phyloP scores from a whole-genome alignment of 2,113 vertebrate genomes.

The Carettochelys insculpta region DNA sequence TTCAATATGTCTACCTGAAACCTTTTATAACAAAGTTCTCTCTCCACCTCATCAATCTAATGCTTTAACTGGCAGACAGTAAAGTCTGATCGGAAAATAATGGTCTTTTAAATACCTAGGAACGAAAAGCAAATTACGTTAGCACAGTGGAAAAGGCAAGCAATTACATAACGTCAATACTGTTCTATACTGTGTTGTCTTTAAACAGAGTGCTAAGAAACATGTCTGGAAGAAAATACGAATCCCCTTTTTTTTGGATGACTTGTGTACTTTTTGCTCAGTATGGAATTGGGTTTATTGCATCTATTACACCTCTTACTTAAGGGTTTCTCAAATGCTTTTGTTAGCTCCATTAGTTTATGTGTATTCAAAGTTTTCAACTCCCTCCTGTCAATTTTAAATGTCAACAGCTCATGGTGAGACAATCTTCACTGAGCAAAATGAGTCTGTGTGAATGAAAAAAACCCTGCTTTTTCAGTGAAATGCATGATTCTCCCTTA shows the following conservation, averaged over 20 bases:
- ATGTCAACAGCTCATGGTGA: background rate
- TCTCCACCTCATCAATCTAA: slow-evolving; percentile 74
- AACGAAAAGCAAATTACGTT: slow-evolving; percentile 84
- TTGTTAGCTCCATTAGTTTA: background rate
- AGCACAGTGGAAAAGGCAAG: slow-evolving; percentile 78
- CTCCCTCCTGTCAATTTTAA: slow-evolving; percentile 22
- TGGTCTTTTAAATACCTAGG: slow-evolving; percentile 79
- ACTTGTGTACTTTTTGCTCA: slow-evolving; percentile 18
- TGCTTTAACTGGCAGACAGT: slow-evolving; percentile 76
- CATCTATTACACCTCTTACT: slow-evolving; percentile 14
- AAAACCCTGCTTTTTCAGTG: background rate
- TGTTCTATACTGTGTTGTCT: slow-evolving; percentile 71
- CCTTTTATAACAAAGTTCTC: slow-evolving; percentile 51
- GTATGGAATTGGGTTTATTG: slow-evolving; percentile 20
- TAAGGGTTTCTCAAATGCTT: background rate
- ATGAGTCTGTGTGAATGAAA: background rate
- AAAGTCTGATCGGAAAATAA: slow-evolving; percentile 80
- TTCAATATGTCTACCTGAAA: slow-evolving; percentile 57
- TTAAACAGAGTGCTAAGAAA: slow-evolving; percentile 69
- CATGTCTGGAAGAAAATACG: slow-evolving; percentile 53
- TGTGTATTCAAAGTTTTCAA: slow-evolving; percentile 11
- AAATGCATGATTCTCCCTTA: background rate
- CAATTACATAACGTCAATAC: slow-evolving; percentile 81
- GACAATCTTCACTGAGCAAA: background rate
- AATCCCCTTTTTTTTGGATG: slow-evolving; percentile 52